phyloP scores from a whole-genome alignment of 2,888 invertebrate genomes.

The Campoletis raptor region DNA sequence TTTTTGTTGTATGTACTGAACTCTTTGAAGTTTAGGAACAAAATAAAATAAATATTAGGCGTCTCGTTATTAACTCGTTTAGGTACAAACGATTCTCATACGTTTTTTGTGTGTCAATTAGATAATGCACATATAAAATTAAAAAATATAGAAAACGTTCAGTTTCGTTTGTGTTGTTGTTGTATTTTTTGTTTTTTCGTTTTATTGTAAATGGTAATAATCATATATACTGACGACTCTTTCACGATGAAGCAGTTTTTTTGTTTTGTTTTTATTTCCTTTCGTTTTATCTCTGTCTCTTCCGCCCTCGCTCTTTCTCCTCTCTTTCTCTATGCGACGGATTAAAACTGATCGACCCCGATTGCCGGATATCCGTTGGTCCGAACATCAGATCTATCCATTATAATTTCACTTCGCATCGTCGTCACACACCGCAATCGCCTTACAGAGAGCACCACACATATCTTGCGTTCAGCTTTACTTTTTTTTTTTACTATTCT shows the following conservation, averaged over 20 bases:
- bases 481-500: background rate
- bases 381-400: conserved; percentile 52
- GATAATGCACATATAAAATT: conserved; percentile 83
- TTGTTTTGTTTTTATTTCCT: conserved; percentile 8
- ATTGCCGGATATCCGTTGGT: conserved; percentile 61
- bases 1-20: conserved; percentile 68
- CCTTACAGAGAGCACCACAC: conserved; percentile 72
- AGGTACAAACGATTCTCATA: conserved; percentile 76
- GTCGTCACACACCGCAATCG: conserved; percentile 57
- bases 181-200: background rate
- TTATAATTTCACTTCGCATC: conserved; percentile 42
- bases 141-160: conserved; percentile 82
- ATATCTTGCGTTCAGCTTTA: conserved; percentile 25
- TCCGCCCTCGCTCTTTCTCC: conserved; percentile 48
- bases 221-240: conserved; percentile 53
- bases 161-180: conserved; percentile 65
- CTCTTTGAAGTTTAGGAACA: conserved; percentile 82
- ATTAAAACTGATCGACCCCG: conserved; percentile 60
- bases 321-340: conserved; percentile 49
- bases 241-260: conserved; percentile 49
- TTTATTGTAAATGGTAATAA: conserved; percentile 55
- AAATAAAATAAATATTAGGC: conserved; percentile 82
- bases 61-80: conserved; percentile 73
- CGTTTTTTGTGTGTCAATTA: conserved; percentile 76
- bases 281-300: conserved; percentile 3